These are phyloP conservation scores for Drosophila yakuba DNA, from an alignment of 1,140 invertebrate species.

Conservation along the genomic window DNA sequence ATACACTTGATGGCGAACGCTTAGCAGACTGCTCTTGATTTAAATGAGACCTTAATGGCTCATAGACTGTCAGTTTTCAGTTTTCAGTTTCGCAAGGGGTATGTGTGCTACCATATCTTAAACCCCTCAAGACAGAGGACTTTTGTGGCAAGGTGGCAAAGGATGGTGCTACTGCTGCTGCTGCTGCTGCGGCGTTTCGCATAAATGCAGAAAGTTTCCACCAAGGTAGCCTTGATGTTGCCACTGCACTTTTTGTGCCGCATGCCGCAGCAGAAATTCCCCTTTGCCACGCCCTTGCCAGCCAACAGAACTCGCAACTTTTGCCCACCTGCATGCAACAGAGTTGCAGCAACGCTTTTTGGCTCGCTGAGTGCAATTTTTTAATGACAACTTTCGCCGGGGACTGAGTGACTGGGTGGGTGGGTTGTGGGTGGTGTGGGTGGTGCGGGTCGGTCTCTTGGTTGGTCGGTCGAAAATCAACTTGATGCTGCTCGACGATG, in stretches of 20 bases:
- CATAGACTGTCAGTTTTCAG: constrained; percentile 8
- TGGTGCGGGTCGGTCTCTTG: too few relatives aligned
- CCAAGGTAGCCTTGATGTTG: constrained; percentile 35
- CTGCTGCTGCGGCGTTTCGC: constrained; percentile 21
- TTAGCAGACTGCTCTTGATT: constrained; percentile 29
- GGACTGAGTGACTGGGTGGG: neutral
- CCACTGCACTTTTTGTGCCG: constrained; percentile 44
- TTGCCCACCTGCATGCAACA: constrained; percentile 45
- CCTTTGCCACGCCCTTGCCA: neutral
- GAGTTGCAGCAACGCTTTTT: constrained; percentile 40
- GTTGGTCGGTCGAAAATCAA: constrained; percentile 21
- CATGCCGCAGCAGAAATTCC: neutral
- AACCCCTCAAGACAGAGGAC: constrained; percentile 9
- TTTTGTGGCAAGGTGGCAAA: constrained; percentile 5
- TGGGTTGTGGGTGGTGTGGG: neutral
- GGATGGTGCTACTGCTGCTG: neutral
- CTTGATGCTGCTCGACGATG: constrained; percentile 49
- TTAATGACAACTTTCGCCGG: constrained; percentile 56
- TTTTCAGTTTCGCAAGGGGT: neutral
- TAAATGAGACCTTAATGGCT: constrained; percentile 40
- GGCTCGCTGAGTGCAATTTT: constrained; percentile 53
- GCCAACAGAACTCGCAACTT: neutral
- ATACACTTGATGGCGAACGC: constrained; percentile 21
- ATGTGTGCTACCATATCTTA: neutral
- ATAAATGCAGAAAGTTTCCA: constrained; percentile 49